These are phyloP conservation scores for Microhierax caerulescens DNA, from an alignment of 2,797 vertebrate species.

Conservation along the genomic window DNA sequence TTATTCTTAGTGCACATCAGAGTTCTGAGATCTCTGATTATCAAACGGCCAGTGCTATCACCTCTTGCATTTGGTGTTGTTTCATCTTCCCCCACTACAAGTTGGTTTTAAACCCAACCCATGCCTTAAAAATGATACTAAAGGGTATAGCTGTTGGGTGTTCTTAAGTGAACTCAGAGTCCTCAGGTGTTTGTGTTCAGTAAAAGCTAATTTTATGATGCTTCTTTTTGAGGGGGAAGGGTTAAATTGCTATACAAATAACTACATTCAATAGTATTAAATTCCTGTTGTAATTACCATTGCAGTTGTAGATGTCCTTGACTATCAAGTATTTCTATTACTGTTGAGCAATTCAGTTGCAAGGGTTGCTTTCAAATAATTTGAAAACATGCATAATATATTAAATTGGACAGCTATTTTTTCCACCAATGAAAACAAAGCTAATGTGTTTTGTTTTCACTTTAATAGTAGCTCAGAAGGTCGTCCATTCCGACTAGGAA, in stretches of 20 bases:
- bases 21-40: not conserved
- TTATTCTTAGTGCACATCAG: not conserved
- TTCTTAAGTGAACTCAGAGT: not conserved
- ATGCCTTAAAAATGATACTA: not conserved
- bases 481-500: slow-evolving; percentile 94
- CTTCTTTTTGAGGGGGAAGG: not conserved
- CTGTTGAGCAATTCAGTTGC: not conserved
- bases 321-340: not conserved
- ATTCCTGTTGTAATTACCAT: not conserved
- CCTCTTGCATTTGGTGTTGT: not conserved
- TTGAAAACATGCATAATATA: accelerated
- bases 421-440: not conserved
- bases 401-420: not conserved
- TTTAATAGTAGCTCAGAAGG: slow-evolving; percentile 93
- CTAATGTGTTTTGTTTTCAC: not conserved
- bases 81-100: not conserved
- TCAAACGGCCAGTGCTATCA: not conserved
- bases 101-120: not conserved
- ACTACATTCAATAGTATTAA: not conserved
- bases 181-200: not conserved
- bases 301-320: not conserved
- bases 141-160: not conserved
- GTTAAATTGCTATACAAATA: not conserved
- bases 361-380: not conserved
- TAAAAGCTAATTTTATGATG: not conserved